A percentile compares a stretch with the other conserved stretches of the same genome.
Conservation (phyloP, 2,888 invertebrate genomes). For the Tridacna crocea region DNA sequence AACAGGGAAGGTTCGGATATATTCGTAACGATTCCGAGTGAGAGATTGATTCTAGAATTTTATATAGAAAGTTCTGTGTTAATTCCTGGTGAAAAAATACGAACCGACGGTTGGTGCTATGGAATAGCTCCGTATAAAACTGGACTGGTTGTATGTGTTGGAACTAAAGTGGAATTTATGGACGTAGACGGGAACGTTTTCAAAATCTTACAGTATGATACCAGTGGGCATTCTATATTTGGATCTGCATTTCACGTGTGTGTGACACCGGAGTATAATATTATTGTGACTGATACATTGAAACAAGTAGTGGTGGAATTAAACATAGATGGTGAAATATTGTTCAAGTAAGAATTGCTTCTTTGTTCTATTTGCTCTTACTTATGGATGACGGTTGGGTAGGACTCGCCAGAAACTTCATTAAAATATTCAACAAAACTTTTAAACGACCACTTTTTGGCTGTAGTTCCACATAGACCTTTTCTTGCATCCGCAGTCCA, state of each 20-base stretch:
- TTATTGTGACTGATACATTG: conserved; percentile 49
- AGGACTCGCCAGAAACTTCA: no score
- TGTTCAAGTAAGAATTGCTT: conserved; percentile 42
- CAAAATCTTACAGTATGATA: conserved; percentile 38
- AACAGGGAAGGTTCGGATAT: conserved; percentile 51
- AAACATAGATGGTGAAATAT: conserved; percentile 45
- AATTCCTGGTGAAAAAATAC: conserved; percentile 40
- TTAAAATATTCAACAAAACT: no score
- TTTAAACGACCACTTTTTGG: no score
- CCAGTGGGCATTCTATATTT: conserved; percentile 48
- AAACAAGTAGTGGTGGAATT: conserved; percentile 41
- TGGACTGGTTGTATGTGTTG: conserved; percentile 56
- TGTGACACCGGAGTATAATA: conserved; percentile 40
- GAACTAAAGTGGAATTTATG: conserved; percentile 55
- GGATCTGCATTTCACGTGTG: conserved; percentile 55
- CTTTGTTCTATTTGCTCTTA: no score
- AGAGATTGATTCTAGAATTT: conserved; percentile 45
- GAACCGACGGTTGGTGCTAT: conserved; percentile 59
- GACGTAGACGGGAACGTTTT: conserved; percentile 50
- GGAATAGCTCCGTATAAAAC: conserved; percentile 58
- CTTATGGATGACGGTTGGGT: no score
- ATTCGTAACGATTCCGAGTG: conserved; percentile 56
- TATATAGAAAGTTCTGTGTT: conserved; percentile 43
- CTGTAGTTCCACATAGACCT: no score
- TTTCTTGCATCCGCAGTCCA: no score